Evolutionary conservation across 2,797 vertebrate genomes (phyloP).

Genomic region (Cynopterus sphinx): DNA sequence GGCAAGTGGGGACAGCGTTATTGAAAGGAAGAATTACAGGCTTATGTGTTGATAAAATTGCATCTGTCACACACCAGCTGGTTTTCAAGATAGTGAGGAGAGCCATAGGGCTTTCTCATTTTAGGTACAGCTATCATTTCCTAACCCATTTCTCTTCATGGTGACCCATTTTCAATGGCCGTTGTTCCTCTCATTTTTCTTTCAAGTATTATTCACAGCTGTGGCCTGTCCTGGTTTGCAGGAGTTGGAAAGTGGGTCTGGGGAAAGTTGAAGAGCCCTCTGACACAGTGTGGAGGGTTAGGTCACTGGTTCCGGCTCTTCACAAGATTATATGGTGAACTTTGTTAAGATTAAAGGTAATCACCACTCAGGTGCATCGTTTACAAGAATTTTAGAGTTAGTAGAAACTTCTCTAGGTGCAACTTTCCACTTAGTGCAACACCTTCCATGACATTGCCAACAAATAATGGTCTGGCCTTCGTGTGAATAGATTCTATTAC

Average conservation of each 20-base stretch:
- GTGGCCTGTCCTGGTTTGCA: background rate
- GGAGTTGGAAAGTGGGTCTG: background rate
- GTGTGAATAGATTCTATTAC: background rate
- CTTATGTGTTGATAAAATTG: background rate
- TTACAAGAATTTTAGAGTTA: background rate
- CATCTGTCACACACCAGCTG: background rate
- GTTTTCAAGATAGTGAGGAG: slow-evolving; percentile 7
- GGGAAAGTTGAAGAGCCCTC: background rate
- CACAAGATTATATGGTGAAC: background rate
- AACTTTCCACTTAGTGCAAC: background rate
- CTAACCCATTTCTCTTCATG: background rate
- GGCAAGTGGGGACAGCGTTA: background rate
- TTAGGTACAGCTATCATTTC: background rate
- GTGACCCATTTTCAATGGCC: background rate
- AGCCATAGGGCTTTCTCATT: background rate
- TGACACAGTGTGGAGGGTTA: background rate
- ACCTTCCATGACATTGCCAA: background rate
- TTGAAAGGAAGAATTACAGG: background rate
- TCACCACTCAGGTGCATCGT: background rate
- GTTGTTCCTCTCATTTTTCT: background rate
- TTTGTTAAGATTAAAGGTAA: background rate
- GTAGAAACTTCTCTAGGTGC: background rate
- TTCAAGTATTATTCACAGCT: background rate
- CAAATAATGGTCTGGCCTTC: background rate
- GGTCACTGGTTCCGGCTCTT: background rate